Conservation (phyloP, 2,888 invertebrate genomes). For the Campoplex capitator region DNA sequence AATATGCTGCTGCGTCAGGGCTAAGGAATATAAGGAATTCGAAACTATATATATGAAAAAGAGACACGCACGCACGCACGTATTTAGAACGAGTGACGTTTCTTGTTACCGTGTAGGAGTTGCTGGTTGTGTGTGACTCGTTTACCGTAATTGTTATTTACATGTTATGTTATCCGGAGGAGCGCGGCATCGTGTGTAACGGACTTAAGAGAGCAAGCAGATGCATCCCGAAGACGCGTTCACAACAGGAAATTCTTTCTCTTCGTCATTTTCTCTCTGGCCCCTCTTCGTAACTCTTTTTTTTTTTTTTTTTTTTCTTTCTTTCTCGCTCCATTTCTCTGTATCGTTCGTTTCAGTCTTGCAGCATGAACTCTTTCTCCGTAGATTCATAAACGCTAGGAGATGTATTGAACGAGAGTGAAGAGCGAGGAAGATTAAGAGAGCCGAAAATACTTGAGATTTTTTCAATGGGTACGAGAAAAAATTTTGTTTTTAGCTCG, state of each 20-base stretch:
- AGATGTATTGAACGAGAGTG: not conserved
- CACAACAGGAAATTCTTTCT: constrained; percentile 83
- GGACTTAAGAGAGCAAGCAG: constrained; percentile 72
- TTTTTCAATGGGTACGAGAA: not conserved
- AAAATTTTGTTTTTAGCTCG: not conserved
- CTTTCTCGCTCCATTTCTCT: constrained; percentile 52
- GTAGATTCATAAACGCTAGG: not conserved
- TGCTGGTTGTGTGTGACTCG: constrained; percentile 51
- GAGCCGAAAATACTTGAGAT: not conserved
- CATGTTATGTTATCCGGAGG: constrained; percentile 53
- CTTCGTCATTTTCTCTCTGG: constrained; percentile 68
- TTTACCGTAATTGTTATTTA: constrained; percentile 70
- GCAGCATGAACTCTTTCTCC: constrained; percentile 35
- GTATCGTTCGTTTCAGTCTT: constrained; percentile 44
- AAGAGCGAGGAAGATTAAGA: not conserved
- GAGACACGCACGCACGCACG: not conserved
- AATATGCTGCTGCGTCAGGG: not conserved
- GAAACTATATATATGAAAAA: not conserved
- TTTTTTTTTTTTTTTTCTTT: not conserved
- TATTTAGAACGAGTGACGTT: not conserved
- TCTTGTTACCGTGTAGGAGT: not conserved
- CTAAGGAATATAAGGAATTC: not conserved
- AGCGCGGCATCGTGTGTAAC: constrained; percentile 61
- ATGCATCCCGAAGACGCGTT: constrained; percentile 82
- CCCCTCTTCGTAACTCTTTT: constrained; percentile 41